Conservation (phyloP, 2,797 vertebrate genomes). For the Tokudaia tokunoshimensis region DNA sequence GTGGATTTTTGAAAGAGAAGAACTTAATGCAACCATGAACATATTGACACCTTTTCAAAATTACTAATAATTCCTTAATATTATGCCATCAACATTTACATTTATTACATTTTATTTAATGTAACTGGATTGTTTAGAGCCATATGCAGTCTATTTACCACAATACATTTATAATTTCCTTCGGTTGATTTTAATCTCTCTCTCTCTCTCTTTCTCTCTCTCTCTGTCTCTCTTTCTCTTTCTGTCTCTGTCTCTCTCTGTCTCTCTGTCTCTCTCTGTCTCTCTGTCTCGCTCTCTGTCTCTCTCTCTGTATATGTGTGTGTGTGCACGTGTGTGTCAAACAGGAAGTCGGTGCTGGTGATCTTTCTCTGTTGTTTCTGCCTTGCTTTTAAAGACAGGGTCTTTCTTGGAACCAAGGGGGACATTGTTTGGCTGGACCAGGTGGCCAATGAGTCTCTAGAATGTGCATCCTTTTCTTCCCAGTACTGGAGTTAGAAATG, state of each 20-base stretch:
- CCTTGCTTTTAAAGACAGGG: not conserved
- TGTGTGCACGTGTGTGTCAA: no score
- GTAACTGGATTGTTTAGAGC: not conserved
- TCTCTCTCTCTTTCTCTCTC: no score
- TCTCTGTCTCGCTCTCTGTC: no score
- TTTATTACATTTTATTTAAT: not conserved
- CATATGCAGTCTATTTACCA: not conserved
- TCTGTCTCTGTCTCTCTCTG: no score
- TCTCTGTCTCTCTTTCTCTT: no score
- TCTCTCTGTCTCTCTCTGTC: no score
- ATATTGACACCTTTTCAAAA: constrained; percentile 29
- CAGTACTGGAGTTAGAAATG: not conserved
- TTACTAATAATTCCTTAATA: not conserved
- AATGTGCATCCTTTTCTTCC: not conserved
- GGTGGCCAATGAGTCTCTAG: not conserved
- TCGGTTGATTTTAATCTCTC: not conserved
- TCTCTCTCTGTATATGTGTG: not conserved
- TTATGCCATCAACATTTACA: not conserved
- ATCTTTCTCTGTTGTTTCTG: not conserved
- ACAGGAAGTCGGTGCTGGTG: not conserved
- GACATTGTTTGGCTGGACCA: not conserved
- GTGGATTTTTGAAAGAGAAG: not conserved
- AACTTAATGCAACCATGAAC: not conserved
- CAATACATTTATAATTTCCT: not conserved
- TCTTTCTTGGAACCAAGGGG: no score